Conservation (phyloP, 2,797 vertebrate genomes). For the Nasua narica region DNA sequence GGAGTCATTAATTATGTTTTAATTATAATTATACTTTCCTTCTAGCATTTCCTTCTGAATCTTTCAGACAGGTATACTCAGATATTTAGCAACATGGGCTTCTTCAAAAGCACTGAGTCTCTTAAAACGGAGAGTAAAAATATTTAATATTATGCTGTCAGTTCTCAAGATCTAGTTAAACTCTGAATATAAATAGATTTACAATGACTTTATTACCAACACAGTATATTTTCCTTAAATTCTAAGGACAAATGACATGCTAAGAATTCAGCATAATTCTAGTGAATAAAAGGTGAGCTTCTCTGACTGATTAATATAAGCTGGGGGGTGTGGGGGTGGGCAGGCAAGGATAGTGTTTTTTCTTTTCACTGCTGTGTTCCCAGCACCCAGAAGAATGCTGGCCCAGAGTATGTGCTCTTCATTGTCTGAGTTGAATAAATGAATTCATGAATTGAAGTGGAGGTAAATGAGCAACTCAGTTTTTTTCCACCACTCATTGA, state of each 20-base stretch:
- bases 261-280: neutral
- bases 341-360: neutral
- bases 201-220: neutral
- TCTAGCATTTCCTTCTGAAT: neutral
- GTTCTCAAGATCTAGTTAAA: neutral
- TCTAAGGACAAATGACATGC: neutral
- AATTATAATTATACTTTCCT: neutral
- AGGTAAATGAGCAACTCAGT: neutral
- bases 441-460: neutral
- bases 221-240: neutral
- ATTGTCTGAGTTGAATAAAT: neutral
- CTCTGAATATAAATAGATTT: neutral
- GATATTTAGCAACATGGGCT: neutral
- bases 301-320: neutral
- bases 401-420: neutral
- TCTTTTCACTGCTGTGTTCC: neutral
- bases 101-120: neutral
- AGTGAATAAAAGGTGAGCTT: neutral
- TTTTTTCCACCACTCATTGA: neutral
- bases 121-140: neutral
- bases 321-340: fast-evolving
- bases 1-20: neutral
- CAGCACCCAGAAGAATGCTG: neutral
- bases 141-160: neutral
- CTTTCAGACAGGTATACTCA: neutral